Evolutionary conservation across 2,113 vertebrate species (phyloP), one percentile per base, ranked within the genome.

Genomic region (Isurus oxyrinchus): DNA sequence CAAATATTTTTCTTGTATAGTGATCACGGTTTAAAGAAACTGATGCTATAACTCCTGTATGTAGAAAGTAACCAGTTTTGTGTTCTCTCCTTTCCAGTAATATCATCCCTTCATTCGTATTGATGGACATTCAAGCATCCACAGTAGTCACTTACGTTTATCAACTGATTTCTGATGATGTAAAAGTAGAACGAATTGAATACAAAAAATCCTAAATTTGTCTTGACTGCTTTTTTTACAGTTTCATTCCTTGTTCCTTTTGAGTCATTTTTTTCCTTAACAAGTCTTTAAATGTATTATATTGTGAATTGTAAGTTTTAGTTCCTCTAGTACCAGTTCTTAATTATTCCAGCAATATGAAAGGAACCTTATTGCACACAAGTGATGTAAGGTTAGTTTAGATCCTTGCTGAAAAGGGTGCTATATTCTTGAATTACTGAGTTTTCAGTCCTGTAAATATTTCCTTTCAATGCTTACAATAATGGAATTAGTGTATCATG

Each of bases 91-190:
- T 97, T 97, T 96, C 84, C 98, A 99, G 99, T 98, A 99, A 99
- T 98, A 99, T 99, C 97, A 99, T 99, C 97, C 99, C 99, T 95
- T 99, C 99, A 2, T 99, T 99, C 97, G 99, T 99, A 97, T 97
- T 99, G 97, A 99, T 99, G 99, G 99, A 99, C 97, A 99, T 99
- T 98, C 99, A 99, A 97, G 99, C 99, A 81, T 99, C 99, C 63
- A 99, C 99, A 0, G 99, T 99, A 96, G 99, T 99, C 96, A 99
- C 99, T 49, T 99, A 99, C 0, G 99, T 99, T 87, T 99, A 99
- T 97, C 99, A 99, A 97, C 98, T 99, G 97, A 99, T 99, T 96
- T 99, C 99, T 55, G 99, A 99, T 94, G 99, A 99, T 61, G 99
- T 99, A 96, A 99, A 99, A 98, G 99, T 99, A 98, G 99, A 99